Conservation (phyloP, 2,113 vertebrate genomes). For the Nicator chloris region DNA sequence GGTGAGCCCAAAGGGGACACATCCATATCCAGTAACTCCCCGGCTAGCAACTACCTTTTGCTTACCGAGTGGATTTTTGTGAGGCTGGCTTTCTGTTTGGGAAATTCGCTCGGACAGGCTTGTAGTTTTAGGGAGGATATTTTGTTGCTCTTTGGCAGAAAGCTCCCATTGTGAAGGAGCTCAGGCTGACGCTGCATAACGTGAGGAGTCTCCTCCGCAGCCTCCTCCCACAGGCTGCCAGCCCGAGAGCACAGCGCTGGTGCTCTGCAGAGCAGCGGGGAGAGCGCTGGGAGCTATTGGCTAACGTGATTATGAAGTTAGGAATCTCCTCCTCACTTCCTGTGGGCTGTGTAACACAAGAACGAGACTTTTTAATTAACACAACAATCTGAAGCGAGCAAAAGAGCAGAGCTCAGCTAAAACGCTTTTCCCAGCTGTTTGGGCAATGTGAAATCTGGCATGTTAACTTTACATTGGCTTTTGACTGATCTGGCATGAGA, state of each 20-base stretch:
- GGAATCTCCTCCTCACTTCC: conserved; percentile 39
- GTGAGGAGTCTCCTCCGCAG: not conserved
- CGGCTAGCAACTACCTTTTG: not conserved
- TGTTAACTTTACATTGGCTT: not conserved
- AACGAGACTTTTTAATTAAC: conserved; percentile 39
- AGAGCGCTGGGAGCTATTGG: conserved; percentile 43
- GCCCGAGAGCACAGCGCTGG: not conserved
- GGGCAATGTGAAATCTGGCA: not conserved
- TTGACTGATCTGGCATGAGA: conserved; percentile 27
- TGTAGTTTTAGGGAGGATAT: conserved; percentile 13
- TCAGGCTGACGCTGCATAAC: not conserved
- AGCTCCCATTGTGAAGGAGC: conserved; percentile 26
- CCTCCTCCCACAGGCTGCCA: conserved; percentile 28
- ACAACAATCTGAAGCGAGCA: not conserved
- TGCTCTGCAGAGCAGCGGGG: not conserved
- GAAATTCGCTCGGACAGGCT: not conserved
- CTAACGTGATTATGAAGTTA: not conserved
- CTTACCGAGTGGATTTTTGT: not conserved
- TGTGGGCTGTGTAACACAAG: conserved; percentile 5
- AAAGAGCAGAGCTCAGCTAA: conserved; percentile 47
- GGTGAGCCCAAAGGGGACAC: not conserved
- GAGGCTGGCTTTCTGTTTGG: not conserved
- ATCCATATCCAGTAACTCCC: not conserved
- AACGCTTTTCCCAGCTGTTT: not conserved
- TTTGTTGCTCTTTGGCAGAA: not conserved